Evolutionary conservation across 2,888 invertebrate species (phyloP).

Genomic region (Argyresthia goedartella): DNA sequence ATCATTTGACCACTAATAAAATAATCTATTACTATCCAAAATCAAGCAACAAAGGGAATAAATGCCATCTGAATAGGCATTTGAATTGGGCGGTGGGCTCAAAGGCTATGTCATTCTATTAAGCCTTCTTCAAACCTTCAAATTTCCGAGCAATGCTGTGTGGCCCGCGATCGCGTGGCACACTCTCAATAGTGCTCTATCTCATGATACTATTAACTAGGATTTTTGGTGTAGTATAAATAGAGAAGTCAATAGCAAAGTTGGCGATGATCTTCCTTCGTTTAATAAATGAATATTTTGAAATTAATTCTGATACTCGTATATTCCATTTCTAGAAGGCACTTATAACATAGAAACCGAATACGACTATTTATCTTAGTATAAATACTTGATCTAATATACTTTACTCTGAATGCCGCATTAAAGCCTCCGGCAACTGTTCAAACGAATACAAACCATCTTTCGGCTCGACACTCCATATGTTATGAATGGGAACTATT

Average conservation of each 20-base stretch:
- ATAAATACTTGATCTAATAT: too few relatives aligned
- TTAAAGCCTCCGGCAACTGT: slow-evolving; percentile 41
- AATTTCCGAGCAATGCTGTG: slow-evolving; percentile 34
- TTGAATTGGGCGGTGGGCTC: slow-evolving; percentile 68
- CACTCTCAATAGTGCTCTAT: background rate
- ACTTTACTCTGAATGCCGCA: background rate
- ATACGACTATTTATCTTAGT: too few relatives aligned
- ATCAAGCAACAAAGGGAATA: slow-evolving; percentile 68
- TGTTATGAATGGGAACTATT: slow-evolving; percentile 48
- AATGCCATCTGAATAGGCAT: slow-evolving; percentile 70
- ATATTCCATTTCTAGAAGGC: too few relatives aligned
- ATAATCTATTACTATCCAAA: slow-evolving; percentile 66
- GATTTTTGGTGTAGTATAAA: too few relatives aligned
- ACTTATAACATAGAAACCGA: too few relatives aligned
- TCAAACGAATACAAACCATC: slow-evolving; percentile 48
- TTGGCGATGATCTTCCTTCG: too few relatives aligned
- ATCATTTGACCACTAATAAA: slow-evolving; percentile 61
- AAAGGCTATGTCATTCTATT: slow-evolving; percentile 70
- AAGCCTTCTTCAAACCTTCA: slow-evolving; percentile 65
- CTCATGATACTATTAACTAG: too few relatives aligned
- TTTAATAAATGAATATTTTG: too few relatives aligned
- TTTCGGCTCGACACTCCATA: slow-evolving; percentile 50
- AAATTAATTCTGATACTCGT: too few relatives aligned
- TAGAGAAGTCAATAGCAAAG: too few relatives aligned
- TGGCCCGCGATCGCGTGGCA: slow-evolving; percentile 61